Evolutionary conservation across 2,797 vertebrate genomes (phyloP).

Genomic region (Serranus cabrilla): DNA sequence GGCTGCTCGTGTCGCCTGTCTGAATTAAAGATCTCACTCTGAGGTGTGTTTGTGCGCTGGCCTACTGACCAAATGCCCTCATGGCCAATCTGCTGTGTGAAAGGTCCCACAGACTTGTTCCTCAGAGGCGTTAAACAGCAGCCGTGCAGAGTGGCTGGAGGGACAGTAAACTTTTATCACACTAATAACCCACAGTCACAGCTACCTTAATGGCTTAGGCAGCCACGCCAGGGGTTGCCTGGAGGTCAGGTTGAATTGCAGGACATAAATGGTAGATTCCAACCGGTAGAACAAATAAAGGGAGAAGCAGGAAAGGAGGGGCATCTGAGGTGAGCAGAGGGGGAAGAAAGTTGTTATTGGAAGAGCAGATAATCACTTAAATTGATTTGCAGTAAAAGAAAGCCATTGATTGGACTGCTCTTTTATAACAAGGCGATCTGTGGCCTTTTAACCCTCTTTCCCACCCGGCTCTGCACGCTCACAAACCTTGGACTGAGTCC

Average conservation of each 20-base stretch:
- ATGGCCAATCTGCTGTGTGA: slow-evolving; percentile 69
- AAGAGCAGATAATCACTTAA: slow-evolving; percentile 78
- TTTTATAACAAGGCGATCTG: slow-evolving; percentile 68
- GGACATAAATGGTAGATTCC: slow-evolving; percentile 81
- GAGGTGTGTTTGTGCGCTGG: slow-evolving; percentile 46
- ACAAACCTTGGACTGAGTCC: slow-evolving; percentile 51
- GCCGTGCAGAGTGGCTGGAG: slow-evolving; percentile 72
- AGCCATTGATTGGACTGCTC: slow-evolving; percentile 72
- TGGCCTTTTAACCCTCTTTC: slow-evolving; percentile 74
- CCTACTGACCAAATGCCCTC: slow-evolving; percentile 73
- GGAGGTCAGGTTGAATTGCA: slow-evolving; percentile 88
- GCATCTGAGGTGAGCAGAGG: slow-evolving; percentile 72
- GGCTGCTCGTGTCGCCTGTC: slow-evolving; percentile 13
- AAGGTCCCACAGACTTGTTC: slow-evolving; percentile 66
- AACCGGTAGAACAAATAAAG: slow-evolving; percentile 80
- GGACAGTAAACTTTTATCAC: slow-evolving; percentile 86
- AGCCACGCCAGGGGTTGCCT: slow-evolving; percentile 81
- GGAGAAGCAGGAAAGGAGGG: slow-evolving; percentile 57
- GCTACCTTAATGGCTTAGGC: slow-evolving; percentile 81
- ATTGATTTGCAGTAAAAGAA: slow-evolving; percentile 81
- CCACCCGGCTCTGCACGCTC: slow-evolving; percentile 51
- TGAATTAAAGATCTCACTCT: slow-evolving; percentile 43
- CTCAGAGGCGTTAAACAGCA: slow-evolving; percentile 78
- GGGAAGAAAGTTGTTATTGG: slow-evolving; percentile 75
- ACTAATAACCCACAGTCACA: slow-evolving; percentile 83